Evolutionary conservation across 2,888 invertebrate genomes (phyloP).

Genomic region (Ptilodon capucinus): DNA sequence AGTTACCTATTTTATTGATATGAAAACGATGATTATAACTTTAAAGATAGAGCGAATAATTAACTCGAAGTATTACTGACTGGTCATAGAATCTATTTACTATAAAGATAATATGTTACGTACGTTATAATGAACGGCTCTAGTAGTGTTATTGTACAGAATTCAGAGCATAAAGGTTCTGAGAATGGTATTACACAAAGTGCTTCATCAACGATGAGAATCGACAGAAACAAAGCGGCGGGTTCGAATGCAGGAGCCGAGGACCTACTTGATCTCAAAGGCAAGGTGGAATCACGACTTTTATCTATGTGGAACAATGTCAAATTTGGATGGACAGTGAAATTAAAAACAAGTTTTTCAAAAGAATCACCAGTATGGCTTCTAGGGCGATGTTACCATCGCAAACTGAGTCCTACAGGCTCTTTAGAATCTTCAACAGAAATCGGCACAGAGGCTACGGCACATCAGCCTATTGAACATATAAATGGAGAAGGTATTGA

Average conservation of each 20-base stretch:
- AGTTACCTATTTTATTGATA: too few relatives aligned
- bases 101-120: constrained; percentile 15
- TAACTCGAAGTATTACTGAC: constrained; percentile 17
- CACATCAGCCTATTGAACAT: constrained; percentile 81
- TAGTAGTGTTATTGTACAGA: constrained; percentile 50
- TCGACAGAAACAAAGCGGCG: constrained; percentile 46
- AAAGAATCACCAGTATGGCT: constrained; percentile 95
- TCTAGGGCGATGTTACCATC: constrained; percentile 91
- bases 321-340: constrained; percentile 93
- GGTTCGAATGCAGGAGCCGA: constrained; percentile 59
- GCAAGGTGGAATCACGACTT: constrained; percentile 91
- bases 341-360: constrained; percentile 88
- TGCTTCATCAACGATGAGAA: constrained; percentile 39
- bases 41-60: too few relatives aligned
- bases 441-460: constrained; percentile 83
- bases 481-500: constrained; percentile 87
- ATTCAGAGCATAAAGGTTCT: constrained; percentile 47
- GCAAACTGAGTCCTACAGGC: constrained; percentile 84
- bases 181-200: constrained; percentile 45
- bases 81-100: constrained; percentile 8
- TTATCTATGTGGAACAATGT: constrained; percentile 96
- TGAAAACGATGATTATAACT: too few relatives aligned
- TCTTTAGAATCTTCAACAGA: constrained; percentile 83
- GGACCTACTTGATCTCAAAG: constrained; percentile 83
- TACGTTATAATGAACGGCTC: constrained; percentile 60